These are phyloP conservation scores for Ochropleura leucogaster DNA, from an alignment of 2,888 invertebrate genomes.

Conservation along the genomic window DNA sequence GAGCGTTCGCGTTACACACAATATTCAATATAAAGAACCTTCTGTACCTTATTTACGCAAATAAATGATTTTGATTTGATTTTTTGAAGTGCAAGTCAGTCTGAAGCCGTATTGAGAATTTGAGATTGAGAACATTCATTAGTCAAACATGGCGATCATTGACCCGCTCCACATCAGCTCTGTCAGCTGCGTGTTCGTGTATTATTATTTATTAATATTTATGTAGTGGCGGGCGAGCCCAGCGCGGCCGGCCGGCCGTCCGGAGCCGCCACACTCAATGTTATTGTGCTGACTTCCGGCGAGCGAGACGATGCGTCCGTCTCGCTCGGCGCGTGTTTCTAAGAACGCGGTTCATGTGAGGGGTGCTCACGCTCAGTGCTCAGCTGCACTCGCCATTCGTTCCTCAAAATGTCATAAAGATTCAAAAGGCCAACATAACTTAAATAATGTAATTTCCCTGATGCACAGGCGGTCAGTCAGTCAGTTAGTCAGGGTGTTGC, in stretches of 20 bases:
- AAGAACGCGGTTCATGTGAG: constrained; percentile 17
- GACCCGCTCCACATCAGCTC: constrained; percentile 32
- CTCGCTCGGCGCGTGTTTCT: constrained; percentile 15
- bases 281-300: constrained; percentile 37
- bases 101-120: constrained; percentile 1
- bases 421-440: constrained; percentile 3
- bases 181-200: constrained; percentile 29
- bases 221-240: constrained; percentile 7
- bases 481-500: too few relatives aligned
- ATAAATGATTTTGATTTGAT: too few relatives aligned
- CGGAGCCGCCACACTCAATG: neutral
- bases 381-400: neutral
- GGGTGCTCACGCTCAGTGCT: constrained; percentile 7
- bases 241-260: too few relatives aligned
- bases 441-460: neutral
- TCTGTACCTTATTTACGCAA: too few relatives aligned
- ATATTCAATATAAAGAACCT: too few relatives aligned
- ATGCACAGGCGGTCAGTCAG: neutral
- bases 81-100: constrained; percentile 16
- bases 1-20: neutral
- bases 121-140: neutral
- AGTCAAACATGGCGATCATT: constrained; percentile 28
- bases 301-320: neutral
- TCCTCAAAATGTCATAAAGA: neutral
- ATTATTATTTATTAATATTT: constrained; percentile 33